Conservation (phyloP, 1,140 invertebrate species). For the Thaumatotibia leucotreta region DNA sequence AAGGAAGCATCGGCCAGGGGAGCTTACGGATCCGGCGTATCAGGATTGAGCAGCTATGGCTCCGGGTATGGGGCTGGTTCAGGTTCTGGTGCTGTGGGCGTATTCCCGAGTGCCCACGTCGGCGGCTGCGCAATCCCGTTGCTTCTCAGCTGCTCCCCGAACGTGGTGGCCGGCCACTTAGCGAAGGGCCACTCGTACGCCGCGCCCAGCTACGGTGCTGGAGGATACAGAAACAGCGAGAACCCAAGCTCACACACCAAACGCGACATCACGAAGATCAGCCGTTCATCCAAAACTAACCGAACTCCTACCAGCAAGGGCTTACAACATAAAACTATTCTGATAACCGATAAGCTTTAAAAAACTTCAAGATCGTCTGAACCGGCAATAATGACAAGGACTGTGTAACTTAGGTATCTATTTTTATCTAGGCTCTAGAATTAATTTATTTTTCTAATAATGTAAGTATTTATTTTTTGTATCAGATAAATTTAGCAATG, state of each 20-base stretch:
- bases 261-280: conserved; percentile 37
- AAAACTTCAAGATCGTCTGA: background rate
- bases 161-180: conserved; percentile 54
- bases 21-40: conserved; percentile 15
- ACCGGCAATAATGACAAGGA: background rate
- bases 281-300: conserved; percentile 21
- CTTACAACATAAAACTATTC: background rate
- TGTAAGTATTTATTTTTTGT: conserved; percentile 14
- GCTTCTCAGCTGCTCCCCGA: conserved; percentile 58
- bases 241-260: conserved; percentile 48
- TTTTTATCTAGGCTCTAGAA: background rate
- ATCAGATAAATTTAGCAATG: background rate
- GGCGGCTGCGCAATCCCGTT: conserved; percentile 56
- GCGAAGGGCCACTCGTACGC: conserved; percentile 35
- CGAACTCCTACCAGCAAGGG: background rate
- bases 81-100: conserved; percentile 39
- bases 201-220: conserved; percentile 37
- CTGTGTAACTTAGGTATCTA: background rate
- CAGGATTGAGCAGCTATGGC: background rate
- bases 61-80: background rate
- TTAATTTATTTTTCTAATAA: background rate
- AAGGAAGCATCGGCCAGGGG: conserved; percentile 18
- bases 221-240: conserved; percentile 20
- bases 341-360: background rate
- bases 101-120: conserved; percentile 55